Conservation (phyloP, 2,888 invertebrate genomes). For the Amaurobius ferox region DNA sequence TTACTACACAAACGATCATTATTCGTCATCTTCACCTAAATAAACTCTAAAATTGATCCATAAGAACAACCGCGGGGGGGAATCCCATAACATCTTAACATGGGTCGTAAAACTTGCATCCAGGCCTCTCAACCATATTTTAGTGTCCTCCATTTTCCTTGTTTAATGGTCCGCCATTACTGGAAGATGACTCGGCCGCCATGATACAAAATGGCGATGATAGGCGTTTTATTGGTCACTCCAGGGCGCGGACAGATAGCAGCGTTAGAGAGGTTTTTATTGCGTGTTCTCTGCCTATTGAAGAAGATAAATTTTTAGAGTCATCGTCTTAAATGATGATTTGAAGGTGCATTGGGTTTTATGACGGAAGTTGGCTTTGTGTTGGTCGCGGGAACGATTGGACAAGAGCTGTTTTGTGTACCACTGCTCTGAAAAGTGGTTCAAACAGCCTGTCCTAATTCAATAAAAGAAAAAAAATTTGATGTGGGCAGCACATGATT, state of each 20-base stretch:
- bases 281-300: slow-evolving; percentile 11
- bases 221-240: slow-evolving; percentile 67
- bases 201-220: slow-evolving; percentile 31
- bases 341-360: slow-evolving; percentile 2
- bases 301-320: slow-evolving; percentile 8
- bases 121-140: slow-evolving; percentile 4
- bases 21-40: slow-evolving; percentile 29
- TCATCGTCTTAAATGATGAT: neutral
- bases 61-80: slow-evolving; percentile 22
- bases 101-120: slow-evolving; percentile 11
- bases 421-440: too few relatives aligned
- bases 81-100: slow-evolving; percentile 25
- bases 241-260: slow-evolving; percentile 33
- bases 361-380: neutral
- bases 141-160: slow-evolving; percentile 24
- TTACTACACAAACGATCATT: slow-evolving; percentile 24
- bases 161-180: slow-evolving; percentile 63
- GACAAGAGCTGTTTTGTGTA: too few relatives aligned
- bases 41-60: slow-evolving; percentile 41
- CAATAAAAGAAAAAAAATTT: too few relatives aligned
- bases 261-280: slow-evolving; percentile 7
- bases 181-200: slow-evolving; percentile 15
- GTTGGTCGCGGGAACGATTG: too few relatives aligned
- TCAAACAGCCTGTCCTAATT: too few relatives aligned
- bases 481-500: too few relatives aligned